Conservation (phyloP, 2,797 vertebrate species). For the Apodemus agrarius region DNA sequence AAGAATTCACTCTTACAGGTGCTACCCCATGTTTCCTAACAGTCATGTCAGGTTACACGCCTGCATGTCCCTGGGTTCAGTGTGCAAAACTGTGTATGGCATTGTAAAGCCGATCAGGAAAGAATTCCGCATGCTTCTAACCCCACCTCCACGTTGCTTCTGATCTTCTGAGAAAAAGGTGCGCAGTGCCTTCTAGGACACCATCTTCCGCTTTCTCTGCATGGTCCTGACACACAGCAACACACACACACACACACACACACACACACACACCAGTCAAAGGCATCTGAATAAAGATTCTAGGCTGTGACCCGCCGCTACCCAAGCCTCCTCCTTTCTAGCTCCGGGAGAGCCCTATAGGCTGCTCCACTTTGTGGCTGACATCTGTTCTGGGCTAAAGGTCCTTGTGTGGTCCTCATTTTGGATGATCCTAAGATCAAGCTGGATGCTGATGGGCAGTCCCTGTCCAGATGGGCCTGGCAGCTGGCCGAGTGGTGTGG, state of each 20-base stretch:
- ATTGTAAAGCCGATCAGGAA: background rate
- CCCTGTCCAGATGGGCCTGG: background rate
- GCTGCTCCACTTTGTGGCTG: background rate
- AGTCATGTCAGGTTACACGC: fast-evolving
- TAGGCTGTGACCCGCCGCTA: background rate
- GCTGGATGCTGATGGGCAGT: fast-evolving
- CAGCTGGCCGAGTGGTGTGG: fast-evolving
- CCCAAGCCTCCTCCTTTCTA: fast-evolving
- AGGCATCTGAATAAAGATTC: background rate
- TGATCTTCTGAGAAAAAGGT: background rate
- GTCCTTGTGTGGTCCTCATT: background rate
- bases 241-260: background rate
- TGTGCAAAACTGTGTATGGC: fast-evolving
- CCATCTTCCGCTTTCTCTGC: background rate
- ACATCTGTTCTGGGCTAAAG: background rate
- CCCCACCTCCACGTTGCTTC: background rate
- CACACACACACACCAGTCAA: background rate
- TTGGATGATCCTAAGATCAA: background rate
- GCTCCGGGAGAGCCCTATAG: fast-evolving
- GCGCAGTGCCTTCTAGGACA: background rate
- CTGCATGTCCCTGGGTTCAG: background rate
- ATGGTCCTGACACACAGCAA: background rate
- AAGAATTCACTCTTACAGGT: background rate
- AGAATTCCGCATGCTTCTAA: fast-evolving
- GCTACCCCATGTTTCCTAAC: background rate